These are phyloP conservation scores for Nudaria mundana DNA, from an alignment of 2,888 invertebrate species.

Conservation along the genomic window DNA sequence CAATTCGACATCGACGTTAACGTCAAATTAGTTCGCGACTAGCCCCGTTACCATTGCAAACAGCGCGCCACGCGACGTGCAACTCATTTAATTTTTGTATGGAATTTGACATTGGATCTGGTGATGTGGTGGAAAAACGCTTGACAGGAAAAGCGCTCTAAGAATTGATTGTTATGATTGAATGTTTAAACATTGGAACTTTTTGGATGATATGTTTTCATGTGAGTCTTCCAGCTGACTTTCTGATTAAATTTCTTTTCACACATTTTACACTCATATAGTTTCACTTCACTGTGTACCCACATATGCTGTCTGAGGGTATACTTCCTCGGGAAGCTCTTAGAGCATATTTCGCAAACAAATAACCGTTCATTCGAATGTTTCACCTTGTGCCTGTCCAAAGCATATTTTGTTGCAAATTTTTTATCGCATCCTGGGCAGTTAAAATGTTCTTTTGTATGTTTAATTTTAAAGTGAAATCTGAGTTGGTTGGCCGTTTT, in stretches of 20 bases:
- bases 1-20: too few relatives aligned
- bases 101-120: too few relatives aligned
- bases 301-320: constrained; percentile 60
- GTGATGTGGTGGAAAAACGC: too few relatives aligned
- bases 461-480: constrained; percentile 50
- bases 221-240: constrained; percentile 56
- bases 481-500: constrained; percentile 40
- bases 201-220: constrained; percentile 59
- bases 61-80: too few relatives aligned
- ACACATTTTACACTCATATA: constrained; percentile 53
- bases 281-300: constrained; percentile 60
- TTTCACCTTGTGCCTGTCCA: constrained; percentile 68
- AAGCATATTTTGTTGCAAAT: constrained; percentile 61
- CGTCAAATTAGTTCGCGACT: too few relatives aligned
- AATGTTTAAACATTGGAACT: background rate
- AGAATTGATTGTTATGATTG: too few relatives aligned
- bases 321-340: constrained; percentile 59
- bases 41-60: too few relatives aligned
- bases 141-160: too few relatives aligned
- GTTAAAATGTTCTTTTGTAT: constrained; percentile 45
- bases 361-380: constrained; percentile 72
- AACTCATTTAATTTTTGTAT: too few relatives aligned
- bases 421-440: constrained; percentile 57
- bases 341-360: constrained; percentile 67
- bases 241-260: constrained; percentile 54